A percentile compares a stretch with the other conserved stretches of the same genome.
Evolutionary conservation across 1,140 invertebrate genomes (phyloP).

Genomic region (Galendromus occidentalis): DNA sequence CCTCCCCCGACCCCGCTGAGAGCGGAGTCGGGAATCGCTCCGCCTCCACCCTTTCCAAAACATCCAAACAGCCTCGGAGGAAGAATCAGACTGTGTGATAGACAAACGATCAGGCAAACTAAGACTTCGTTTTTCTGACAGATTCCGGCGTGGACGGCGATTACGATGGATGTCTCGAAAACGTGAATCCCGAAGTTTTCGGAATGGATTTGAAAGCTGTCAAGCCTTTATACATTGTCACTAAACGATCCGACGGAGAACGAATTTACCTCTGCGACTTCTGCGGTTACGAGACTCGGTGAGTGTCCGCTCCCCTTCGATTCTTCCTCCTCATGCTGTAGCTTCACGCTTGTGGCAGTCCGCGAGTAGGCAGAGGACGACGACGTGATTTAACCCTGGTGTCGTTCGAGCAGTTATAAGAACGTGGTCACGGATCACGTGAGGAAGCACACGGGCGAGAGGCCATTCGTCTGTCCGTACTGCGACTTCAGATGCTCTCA

Average conservation of each 20-base stretch:
- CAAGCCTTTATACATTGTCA: background rate
- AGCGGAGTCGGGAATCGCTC: too few relatives aligned
- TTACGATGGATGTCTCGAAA: background rate
- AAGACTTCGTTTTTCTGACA: background rate
- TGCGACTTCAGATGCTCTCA: constrained; percentile 23
- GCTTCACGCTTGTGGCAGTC: too few relatives aligned
- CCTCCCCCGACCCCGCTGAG: too few relatives aligned
- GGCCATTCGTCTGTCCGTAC: constrained; percentile 31
- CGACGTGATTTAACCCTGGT: too few relatives aligned
- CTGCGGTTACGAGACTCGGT: constrained; percentile 9
- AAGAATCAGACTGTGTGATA: too few relatives aligned
- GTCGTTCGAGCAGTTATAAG: background rate
- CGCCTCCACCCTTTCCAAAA: too few relatives aligned
- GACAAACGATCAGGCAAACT: too few relatives aligned
- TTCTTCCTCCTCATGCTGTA: too few relatives aligned
- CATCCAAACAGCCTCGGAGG: too few relatives aligned
- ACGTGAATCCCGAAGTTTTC: background rate
- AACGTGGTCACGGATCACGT: constrained; percentile 26
- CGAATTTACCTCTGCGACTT: constrained; percentile 3
- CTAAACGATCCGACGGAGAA: background rate
- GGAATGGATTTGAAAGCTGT: background rate
- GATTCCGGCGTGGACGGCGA: constrained; percentile 3
- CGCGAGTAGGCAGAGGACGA: too few relatives aligned
- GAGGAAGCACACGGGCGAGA: constrained; percentile 30
- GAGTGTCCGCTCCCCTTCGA: too few relatives aligned